Conservation (phyloP, 2,797 vertebrate genomes). For the Neosalanx taihuensis region DNA sequence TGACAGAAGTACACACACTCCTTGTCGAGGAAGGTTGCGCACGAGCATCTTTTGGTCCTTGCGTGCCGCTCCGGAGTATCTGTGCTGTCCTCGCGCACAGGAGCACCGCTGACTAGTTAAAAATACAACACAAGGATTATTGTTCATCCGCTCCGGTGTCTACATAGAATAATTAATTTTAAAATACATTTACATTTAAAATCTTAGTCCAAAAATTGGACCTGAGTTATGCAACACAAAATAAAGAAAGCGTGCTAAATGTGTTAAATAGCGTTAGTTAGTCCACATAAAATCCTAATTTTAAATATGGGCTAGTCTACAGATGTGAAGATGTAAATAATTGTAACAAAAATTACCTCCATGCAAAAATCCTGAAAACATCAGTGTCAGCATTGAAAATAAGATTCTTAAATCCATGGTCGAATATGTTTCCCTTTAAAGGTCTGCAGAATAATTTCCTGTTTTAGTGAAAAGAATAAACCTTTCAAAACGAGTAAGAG, state of each 20-base stretch:
- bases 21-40: conserved; percentile 88
- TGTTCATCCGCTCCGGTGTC: background rate
- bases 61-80: conserved; percentile 54
- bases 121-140: conserved; percentile 15
- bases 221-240: too few species aligned
- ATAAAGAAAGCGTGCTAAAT: background rate
- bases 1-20: conserved; percentile 99
- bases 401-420: conserved; percentile 82
- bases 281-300: too few species aligned
- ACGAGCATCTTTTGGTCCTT: conserved; percentile 90
- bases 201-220: too few species aligned
- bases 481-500: background rate
- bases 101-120: conserved; percentile 43
- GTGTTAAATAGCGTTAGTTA: background rate
- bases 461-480: conserved; percentile 17
- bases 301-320: background rate
- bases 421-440: conserved; percentile 6
- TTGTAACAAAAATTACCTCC: conserved; percentile 61
- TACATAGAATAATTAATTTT: background rate
- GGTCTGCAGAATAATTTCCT: conserved; percentile 38
- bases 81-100: conserved; percentile 26
- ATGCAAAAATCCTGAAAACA: conserved; percentile 59
- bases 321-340: background rate
- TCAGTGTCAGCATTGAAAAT: conserved; percentile 75
- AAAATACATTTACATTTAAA: too few species aligned